Evolutionary conservation across 2,797 vertebrate genomes (phyloP).

Genomic region (Graptemys geographica): DNA sequence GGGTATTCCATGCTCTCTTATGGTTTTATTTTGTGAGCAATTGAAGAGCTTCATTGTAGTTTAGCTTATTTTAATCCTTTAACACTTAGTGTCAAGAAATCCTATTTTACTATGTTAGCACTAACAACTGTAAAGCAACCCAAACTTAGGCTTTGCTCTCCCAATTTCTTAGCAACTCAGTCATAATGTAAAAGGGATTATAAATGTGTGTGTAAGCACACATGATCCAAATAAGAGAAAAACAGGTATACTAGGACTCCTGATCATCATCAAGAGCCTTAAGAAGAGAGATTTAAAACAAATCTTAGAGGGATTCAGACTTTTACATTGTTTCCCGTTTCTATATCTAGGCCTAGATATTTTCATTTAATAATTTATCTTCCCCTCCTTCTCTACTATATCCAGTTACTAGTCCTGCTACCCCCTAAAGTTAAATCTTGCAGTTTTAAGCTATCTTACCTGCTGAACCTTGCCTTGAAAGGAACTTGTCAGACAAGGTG

Average conservation of each 20-base stretch:
- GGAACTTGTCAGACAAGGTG: not conserved
- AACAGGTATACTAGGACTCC: not conserved
- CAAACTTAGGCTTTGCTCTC: not conserved
- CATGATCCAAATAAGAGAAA: not conserved
- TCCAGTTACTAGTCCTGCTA: not conserved
- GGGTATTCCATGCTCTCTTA: not conserved
- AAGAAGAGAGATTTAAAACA: not conserved
- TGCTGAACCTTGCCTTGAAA: not conserved
- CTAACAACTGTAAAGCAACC: not conserved
- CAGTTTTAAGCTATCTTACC: not conserved
- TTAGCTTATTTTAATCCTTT: not conserved
- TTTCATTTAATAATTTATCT: not conserved
- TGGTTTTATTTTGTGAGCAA: not conserved
- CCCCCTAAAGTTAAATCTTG: not conserved
- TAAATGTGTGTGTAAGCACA: not conserved
- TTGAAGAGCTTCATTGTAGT: not conserved
- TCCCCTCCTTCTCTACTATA: too few species aligned
- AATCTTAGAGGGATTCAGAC: not conserved
- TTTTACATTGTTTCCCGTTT: not conserved
- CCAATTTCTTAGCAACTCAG: not conserved
- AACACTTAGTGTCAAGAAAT: not conserved
- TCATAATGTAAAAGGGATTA: not conserved
- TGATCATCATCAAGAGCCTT: not conserved
- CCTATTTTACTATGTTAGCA: not conserved
- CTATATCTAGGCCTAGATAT: not conserved